Evolutionary conservation across 2,888 invertebrate species (phyloP).

Genomic region (Odiellus spinosus): DNA sequence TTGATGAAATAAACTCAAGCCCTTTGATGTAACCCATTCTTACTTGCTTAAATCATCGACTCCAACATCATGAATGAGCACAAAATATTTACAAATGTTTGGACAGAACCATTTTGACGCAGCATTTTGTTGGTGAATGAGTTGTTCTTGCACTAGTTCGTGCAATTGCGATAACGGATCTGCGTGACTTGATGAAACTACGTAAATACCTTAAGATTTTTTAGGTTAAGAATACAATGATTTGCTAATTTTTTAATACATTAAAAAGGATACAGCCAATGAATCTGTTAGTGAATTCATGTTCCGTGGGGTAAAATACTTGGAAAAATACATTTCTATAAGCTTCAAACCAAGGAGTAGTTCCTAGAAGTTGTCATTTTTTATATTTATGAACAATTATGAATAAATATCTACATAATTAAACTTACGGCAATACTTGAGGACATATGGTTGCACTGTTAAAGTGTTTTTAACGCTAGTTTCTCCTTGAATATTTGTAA

Average conservation of each 20-base stretch:
- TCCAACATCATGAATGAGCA: constrained; percentile 69
- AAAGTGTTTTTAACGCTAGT: too few relatives aligned
- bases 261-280: constrained; percentile 55
- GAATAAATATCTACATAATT: neutral
- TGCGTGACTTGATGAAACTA: constrained; percentile 38
- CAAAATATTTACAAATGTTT: constrained; percentile 70
- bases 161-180: constrained; percentile 65
- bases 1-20: too few relatives aligned
- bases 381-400: neutral
- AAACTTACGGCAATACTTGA: constrained; percentile 15
- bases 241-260: constrained; percentile 10
- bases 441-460: constrained; percentile 1
- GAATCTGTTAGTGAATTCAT: constrained; percentile 77
- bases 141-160: constrained; percentile 53
- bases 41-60: constrained; percentile 38
- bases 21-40: too few relatives aligned
- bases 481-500: constrained; percentile 35
- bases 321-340: constrained; percentile 74
- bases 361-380: constrained; percentile 3
- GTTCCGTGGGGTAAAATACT: constrained; percentile 60
- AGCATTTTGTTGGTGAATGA: constrained; percentile 58
- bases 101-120: constrained; percentile 40
- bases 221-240: too few relatives aligned
- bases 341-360: constrained; percentile 86
- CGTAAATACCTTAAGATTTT: constrained; percentile 38